Evolutionary conservation across 2,888 invertebrate species (phyloP).

Genomic region (Heliconius hortense): DNA sequence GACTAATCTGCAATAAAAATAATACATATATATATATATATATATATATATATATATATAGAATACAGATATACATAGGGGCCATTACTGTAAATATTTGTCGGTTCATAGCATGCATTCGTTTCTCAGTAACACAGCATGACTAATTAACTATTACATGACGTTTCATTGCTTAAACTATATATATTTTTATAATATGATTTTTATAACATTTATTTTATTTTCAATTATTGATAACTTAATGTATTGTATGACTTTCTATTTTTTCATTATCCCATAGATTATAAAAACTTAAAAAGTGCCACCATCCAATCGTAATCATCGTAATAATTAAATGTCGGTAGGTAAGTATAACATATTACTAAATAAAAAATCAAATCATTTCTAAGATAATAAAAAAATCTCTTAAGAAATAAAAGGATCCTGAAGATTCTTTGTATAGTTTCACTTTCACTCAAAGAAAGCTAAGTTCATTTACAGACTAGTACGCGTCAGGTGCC

Average conservation of each 20-base stretch:
- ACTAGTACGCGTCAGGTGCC: slow-evolving; percentile 8
- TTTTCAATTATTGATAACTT: background rate
- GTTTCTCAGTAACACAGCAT: background rate
- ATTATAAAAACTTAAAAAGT: background rate
- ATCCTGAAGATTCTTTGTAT: background rate
- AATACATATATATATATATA: background rate
- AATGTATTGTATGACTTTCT: background rate
- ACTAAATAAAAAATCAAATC: background rate
- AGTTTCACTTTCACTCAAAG: slow-evolving; percentile 19
- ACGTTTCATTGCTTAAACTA: background rate
- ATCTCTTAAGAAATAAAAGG: background rate
- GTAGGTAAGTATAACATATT: background rate
- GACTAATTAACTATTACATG: slow-evolving; percentile 1
- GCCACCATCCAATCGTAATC: background rate
- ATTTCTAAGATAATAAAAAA: background rate
- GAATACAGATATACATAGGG: background rate
- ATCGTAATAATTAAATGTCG: no score
- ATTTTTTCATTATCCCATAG: background rate
- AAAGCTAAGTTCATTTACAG: slow-evolving; percentile 2
- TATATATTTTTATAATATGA: background rate
- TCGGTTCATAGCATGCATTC: background rate
- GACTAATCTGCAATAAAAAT: slow-evolving; percentile 1
- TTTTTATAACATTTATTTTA: background rate
- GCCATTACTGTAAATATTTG: background rate
- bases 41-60: background rate